Conservation (phyloP, 2,888 invertebrate genomes). For the Philereme vetulata region DNA sequence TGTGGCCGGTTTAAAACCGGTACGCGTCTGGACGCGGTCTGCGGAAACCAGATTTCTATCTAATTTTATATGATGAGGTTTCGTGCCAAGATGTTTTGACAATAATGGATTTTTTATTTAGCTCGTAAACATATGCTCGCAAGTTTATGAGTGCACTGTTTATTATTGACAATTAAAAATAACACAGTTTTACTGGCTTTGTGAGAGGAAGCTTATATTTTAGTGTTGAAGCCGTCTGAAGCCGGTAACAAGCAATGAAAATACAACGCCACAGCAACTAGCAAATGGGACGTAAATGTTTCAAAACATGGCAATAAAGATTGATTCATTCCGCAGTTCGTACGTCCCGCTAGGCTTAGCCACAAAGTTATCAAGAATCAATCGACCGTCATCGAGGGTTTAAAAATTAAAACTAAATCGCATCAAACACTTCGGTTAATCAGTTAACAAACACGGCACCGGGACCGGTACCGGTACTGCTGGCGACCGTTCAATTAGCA, state of each 20-base stretch:
- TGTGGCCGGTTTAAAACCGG: neutral
- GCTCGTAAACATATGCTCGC: constrained; percentile 50
- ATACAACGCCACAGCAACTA: neutral
- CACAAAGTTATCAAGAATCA: constrained; percentile 11
- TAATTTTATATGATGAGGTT: constrained; percentile 30
- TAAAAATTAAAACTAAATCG: constrained; percentile 42
- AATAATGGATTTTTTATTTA: constrained; percentile 58
- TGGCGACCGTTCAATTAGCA: constrained; percentile 73
- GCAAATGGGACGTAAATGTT: neutral
- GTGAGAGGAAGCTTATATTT: constrained; percentile 9
- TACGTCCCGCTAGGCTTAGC: neutral
- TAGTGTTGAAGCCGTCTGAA: constrained; percentile 2
- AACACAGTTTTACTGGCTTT: constrained; percentile 18
- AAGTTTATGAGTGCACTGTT: constrained; percentile 31
- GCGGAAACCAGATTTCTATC: constrained; percentile 10
- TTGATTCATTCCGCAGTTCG: no score
- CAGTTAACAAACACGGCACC: constrained; percentile 61
- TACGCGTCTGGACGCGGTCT: neutral
- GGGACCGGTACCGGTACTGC: constrained; percentile 41
- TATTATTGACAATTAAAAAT: constrained; percentile 32
- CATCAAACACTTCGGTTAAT: constrained; percentile 61
- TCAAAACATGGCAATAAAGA: neutral
- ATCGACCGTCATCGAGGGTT: constrained; percentile 16
- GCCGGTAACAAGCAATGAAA: no score
- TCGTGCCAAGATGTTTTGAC: constrained; percentile 58